Base-by-base conservation (phyloP, 1,140 invertebrate species). In the Ceratina japonica region DNA sequence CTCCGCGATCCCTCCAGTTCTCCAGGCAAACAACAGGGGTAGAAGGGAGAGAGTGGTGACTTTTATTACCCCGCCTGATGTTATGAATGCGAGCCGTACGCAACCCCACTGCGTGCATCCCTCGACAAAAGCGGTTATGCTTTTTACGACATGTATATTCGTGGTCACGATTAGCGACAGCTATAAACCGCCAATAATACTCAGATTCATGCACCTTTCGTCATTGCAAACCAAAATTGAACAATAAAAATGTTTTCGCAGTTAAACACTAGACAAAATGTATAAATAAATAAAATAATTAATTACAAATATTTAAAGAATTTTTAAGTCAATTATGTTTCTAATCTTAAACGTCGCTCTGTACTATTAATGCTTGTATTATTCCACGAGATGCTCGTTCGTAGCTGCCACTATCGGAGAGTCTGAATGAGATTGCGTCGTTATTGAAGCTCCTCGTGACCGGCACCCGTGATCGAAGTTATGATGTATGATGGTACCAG, bases 41-140 rank as follows among this genome's bases (percentile, higher is more conserved):
- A 75, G 61, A 84, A 84, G 79, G 75, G 51, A 68, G 76, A 79
- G 81, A 65, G 80, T 66, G 80, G 85, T 87, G 86, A 87, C 86
- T 87, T 87, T 87, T 87, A 87, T 87, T 87, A 87, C 86, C 85
- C 77, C 76, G 86, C 82, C 82, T 86, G 85, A 87, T 86, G 86
- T 87, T 87, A 87, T 87, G 82, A 87, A 87, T 87, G 85, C 85
- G 82, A 83, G 63, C 84, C 72, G 78, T 77, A 79, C 79, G 85
- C 78, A 87, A 65, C 85, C 81, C 81, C 73, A 79, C 84, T 51
- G 75, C 70, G 52, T 85, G 51, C 66, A 37, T 62, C 80, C 75
- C 83, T 69, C 74, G 63, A 62, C 75, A 63, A 68, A 74, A 79
- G 79, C 58, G 79, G 85, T 86, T 83, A 86, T 86, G 73, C 75